Evolutionary conservation across 2,888 invertebrate genomes (phyloP).

Genomic region (Megamerina dolium): DNA sequence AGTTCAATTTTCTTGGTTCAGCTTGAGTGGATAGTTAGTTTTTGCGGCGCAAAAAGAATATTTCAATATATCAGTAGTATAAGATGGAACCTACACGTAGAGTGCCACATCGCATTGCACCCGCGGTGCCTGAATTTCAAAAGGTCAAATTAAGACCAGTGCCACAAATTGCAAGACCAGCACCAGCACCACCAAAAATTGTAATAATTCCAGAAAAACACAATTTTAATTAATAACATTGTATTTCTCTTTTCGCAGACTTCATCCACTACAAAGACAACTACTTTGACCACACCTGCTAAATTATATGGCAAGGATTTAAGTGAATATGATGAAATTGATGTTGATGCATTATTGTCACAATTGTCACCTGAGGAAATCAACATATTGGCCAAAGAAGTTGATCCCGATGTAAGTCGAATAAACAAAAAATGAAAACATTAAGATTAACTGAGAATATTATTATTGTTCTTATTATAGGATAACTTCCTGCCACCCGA

Average conservation of each 20-base stretch:
- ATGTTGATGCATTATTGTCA: slow-evolving; percentile 89
- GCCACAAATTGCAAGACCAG: slow-evolving; percentile 35
- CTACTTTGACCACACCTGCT: slow-evolving; percentile 84
- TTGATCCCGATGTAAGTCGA: slow-evolving; percentile 94
- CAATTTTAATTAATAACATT: not conserved
- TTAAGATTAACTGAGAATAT: not conserved
- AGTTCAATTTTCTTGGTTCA: too few relatives aligned
- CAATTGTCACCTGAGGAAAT: slow-evolving; percentile 94
- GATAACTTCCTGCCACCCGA: slow-evolving; percentile 95
- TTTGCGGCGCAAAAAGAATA: too few relatives aligned
- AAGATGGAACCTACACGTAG: not conserved
- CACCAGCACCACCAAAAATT: slow-evolving; percentile 33
- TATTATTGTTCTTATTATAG: slow-evolving; percentile 50
- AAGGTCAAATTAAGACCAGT: slow-evolving; percentile 38
- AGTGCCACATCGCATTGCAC: not conserved
- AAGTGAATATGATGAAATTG: slow-evolving; percentile 87
- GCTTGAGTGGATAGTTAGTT: too few relatives aligned
- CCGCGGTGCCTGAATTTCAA: slow-evolving; percentile 35
- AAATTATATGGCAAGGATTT: slow-evolving; percentile 86
- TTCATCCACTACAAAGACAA: slow-evolving; percentile 81
- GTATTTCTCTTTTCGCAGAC: slow-evolving; percentile 57
- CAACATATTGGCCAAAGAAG: slow-evolving; percentile 95
- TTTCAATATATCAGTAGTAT: too few relatives aligned
- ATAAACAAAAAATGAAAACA: not conserved
- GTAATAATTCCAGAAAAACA: not conserved